phyloP scores from a whole-genome alignment of 2,797 vertebrate genomes.

The Smutsia temminckii region DNA sequence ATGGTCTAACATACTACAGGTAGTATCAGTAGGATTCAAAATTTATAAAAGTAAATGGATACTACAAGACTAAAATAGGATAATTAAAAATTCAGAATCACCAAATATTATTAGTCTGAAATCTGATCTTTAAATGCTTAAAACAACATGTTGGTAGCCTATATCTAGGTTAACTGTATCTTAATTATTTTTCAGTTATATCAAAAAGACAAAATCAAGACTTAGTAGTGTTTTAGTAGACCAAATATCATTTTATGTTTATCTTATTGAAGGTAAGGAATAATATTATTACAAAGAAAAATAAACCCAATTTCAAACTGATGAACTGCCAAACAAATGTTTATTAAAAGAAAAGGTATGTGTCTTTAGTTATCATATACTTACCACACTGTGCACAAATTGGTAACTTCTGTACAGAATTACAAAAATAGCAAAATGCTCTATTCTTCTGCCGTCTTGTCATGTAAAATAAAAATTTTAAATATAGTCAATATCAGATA shows the following conservation, averaged over 20 bases:
- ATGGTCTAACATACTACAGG: neutral
- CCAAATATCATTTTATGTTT: neutral
- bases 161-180: neutral
- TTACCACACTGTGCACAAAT: conserved; percentile 98
- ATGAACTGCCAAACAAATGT: neutral
- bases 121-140: neutral
- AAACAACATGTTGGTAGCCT: neutral
- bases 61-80: neutral
- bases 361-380: conserved; percentile 76
- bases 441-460: conserved; percentile 97
- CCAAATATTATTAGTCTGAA: neutral
- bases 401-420: conserved; percentile 94
- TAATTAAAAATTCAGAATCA: conserved; percentile 24
- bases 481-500: conserved; percentile 55
- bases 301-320: neutral
- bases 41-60: neutral
- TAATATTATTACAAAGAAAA: neutral
- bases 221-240: neutral
- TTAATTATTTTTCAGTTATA: neutral
- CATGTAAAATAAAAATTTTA: conserved; percentile 45
- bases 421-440: conserved; percentile 99
- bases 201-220: conserved; percentile 18
- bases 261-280: neutral
- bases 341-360: neutral
- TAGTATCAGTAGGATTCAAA: neutral